A percentile compares a stretch with the other conserved stretches of the same genome.
phyloP scores from a whole-genome alignment of 92 coral and sea anemone species.

The Porites divaricata region DNA sequence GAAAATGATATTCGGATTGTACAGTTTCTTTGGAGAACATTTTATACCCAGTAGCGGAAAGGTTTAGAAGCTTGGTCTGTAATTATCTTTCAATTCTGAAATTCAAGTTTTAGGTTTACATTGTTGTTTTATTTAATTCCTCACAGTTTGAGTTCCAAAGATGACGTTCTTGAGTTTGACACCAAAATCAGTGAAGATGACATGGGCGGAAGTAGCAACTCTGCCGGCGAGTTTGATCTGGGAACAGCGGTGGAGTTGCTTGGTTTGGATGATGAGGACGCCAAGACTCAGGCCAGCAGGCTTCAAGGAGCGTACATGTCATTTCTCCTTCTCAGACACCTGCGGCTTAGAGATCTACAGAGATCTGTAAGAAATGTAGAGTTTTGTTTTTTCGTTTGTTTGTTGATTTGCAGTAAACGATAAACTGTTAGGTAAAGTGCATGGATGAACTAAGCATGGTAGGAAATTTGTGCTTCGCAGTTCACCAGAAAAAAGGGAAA shows the following conservation, averaged over 20 bases:
- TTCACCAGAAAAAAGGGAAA: too few species aligned
- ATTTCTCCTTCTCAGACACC: slow-evolving; percentile 88
- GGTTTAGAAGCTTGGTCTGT: too few species aligned
- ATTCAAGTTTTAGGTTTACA: too few species aligned
- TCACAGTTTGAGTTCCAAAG: slow-evolving; percentile 60
- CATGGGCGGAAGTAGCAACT: slow-evolving; percentile 72
- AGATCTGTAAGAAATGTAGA: slow-evolving; percentile 76
- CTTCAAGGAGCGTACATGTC: slow-evolving; percentile 98
- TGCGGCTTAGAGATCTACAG: slow-evolving; percentile 93
- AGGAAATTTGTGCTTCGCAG: too few species aligned
- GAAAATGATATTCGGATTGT: too few species aligned
- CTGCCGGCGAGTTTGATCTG: slow-evolving; percentile 84
- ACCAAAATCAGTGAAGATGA: slow-evolving; percentile 89
- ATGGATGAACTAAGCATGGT: too few species aligned
- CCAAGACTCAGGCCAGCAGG: slow-evolving; percentile 77
- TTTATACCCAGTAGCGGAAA: too few species aligned
- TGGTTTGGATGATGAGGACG: slow-evolving; percentile 87
- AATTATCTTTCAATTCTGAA: too few species aligned
- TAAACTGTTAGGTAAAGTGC: too few species aligned
- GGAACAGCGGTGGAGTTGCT: slow-evolving; percentile 94
- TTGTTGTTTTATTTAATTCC: not conserved
- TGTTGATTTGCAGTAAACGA: too few species aligned
- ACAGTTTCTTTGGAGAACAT: too few species aligned
- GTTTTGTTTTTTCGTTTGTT: too few species aligned
- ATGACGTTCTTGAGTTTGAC: slow-evolving; percentile 91